Conservation (phyloP, 2,888 invertebrate species). For the Synanthedon formicaeformis region DNA sequence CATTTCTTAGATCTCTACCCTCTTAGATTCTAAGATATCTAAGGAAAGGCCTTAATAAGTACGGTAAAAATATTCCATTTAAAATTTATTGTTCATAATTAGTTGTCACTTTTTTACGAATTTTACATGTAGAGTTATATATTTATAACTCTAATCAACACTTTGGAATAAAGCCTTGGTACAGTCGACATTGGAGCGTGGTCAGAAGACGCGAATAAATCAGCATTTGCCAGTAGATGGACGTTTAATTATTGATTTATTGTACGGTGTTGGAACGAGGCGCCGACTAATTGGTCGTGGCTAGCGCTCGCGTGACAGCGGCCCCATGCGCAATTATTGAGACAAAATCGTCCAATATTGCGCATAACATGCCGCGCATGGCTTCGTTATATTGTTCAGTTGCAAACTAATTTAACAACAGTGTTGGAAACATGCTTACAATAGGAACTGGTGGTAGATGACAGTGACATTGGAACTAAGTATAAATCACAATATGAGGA, state of each 20-base stretch:
- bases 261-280: conserved; percentile 39
- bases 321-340: conserved; percentile 47
- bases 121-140: no score
- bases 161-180: conserved; percentile 14
- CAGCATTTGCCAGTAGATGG: conserved; percentile 65
- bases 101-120: no score
- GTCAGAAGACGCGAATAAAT: conserved; percentile 58
- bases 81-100: no score
- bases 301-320: conserved; percentile 56
- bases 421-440: neutral
- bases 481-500: no score
- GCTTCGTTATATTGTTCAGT: conserved; percentile 45
- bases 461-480: neutral
- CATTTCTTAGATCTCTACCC: no score
- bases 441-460: neutral
- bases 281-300: conserved; percentile 61
- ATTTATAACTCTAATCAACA: no score
- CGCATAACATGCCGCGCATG: conserved; percentile 34
- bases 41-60: no score
- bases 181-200: conserved; percentile 39
- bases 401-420: conserved; percentile 1
- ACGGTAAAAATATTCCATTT: no score
- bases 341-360: conserved; percentile 57
- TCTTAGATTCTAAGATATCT: no score
- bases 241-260: conserved; percentile 70